Evolutionary conservation across 2,113 vertebrate species (phyloP).

Genomic region (Hiodon tergisus): DNA sequence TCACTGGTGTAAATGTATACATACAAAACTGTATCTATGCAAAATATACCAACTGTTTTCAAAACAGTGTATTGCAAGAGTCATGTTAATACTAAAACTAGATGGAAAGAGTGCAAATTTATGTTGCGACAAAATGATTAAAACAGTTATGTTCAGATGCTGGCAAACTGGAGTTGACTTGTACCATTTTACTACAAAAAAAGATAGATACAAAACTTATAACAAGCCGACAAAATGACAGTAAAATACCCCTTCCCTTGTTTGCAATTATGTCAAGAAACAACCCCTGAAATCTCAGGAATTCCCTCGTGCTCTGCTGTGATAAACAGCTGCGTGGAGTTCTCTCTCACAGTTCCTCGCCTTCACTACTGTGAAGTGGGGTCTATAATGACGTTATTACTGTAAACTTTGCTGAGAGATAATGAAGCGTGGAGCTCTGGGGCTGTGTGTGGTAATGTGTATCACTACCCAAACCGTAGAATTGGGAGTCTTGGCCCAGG

Average conservation of each 20-base stretch:
- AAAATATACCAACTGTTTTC: too few species aligned
- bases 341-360: neutral
- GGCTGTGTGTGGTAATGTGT: conserved; percentile 15
- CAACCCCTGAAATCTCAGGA: neutral
- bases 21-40: too few species aligned
- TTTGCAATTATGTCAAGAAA: neutral
- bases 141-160: too few species aligned
- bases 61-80: too few species aligned
- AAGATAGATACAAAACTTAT: too few species aligned
- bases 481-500: neutral
- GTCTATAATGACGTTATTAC: conserved; percentile 16
- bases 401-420: conserved; percentile 22
- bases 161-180: too few species aligned
- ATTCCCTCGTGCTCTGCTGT: conserved; percentile 12
- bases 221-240: too few species aligned
- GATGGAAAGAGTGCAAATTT: too few species aligned
- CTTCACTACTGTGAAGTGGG: neutral
- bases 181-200: too few species aligned
- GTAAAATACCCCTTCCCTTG: neutral
- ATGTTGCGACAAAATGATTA: too few species aligned
- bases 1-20: too few species aligned
- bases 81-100: too few species aligned
- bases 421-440: conserved; percentile 23
- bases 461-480: conserved; percentile 15
- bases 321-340: conserved; percentile 8